Base-by-base conservation (phyloP, 2,888 invertebrate species). In the Rhopalosiphum nymphaeae region DNA sequence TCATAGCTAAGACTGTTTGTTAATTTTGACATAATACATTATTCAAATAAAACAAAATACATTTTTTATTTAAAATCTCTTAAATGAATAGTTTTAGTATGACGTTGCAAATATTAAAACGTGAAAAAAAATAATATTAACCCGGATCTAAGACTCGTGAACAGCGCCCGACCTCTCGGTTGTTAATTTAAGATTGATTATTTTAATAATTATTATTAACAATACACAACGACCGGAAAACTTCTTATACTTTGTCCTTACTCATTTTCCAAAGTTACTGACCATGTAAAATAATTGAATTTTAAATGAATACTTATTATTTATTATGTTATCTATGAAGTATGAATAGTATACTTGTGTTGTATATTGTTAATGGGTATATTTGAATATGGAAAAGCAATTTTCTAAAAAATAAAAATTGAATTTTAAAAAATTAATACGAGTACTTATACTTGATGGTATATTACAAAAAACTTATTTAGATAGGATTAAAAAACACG, bases 271-370 rank as follows among this genome's bases (percentile, higher is more conserved):
- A 11, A 88, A 88, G 88, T 92, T 92, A 92, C 88, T 92, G 92
- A 88, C 88, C 92, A 53, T 92, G 92, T 92, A 88, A 92, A 88
- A 88, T 92, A 88, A 92, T 88, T 92, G 88, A 88, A 56, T 78
- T 88, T 53, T 36, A 78, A 78, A 78, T 78, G 21, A 26, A 56
- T 44, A n/a, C 49, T 90, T 89, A 57, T 90, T 67, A 67, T 36
- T 53, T 53, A 53, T 53, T 88, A 21, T 36, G 88, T 53, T 53
- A 36, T 53, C 36, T 78, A 78, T 36, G 9, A 78, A 78, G 10
- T 78, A 78, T 36, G 21, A 36, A 78, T 21, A 36, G 78, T 25
- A 78, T 78, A 78, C 36, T n/a, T n/a, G n/a, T n/a, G n/a, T n/a
- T n/a, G n/a, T n/a, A n/a, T n/a, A n/a, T n/a, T n/a, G n/a, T n/a